phyloP scores from a whole-genome alignment of 2,797 vertebrate species.

The Phataginus tetradactyla region DNA sequence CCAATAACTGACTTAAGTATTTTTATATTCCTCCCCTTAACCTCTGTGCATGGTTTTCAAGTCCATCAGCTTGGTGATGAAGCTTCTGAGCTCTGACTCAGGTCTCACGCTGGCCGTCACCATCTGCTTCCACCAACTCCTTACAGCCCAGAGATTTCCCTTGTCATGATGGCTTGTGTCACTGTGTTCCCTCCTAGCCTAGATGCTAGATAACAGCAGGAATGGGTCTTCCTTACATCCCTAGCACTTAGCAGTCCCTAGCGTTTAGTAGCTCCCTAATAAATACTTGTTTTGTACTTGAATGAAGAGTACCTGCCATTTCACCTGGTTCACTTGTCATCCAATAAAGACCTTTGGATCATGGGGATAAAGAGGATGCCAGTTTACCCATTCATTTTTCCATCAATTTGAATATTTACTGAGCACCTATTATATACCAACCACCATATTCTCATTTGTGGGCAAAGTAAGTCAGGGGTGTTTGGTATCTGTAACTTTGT shows the following conservation, averaged over 20 bases:
- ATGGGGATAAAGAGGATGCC: neutral
- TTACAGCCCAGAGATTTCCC: neutral
- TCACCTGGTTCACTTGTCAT: neutral
- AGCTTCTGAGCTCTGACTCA: fast-evolving
- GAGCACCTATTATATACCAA: neutral
- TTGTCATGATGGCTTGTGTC: neutral
- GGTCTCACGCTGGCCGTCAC: neutral
- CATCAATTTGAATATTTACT: neutral
- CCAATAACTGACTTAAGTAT: neutral
- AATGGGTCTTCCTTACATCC: neutral
- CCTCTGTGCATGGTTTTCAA: neutral
- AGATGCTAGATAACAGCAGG: fast-evolving
- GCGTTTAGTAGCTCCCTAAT: too few relatives aligned
- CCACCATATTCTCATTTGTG: neutral
- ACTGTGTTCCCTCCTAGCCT: neutral
- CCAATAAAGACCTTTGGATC: neutral
- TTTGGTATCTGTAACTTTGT: neutral
- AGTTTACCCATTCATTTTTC: neutral
- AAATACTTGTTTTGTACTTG: neutral
- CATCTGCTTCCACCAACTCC: too few relatives aligned
- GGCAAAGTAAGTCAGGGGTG: neutral
- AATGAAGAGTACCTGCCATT: neutral
- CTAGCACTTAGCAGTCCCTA: neutral
- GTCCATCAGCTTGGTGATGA: neutral
- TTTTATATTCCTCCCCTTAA: neutral